A percentile compares a stretch with the other conserved stretches of the same genome.
Evolutionary conservation across 2,797 vertebrate genomes (phyloP).

Genomic region (Acanthornis magna): DNA sequence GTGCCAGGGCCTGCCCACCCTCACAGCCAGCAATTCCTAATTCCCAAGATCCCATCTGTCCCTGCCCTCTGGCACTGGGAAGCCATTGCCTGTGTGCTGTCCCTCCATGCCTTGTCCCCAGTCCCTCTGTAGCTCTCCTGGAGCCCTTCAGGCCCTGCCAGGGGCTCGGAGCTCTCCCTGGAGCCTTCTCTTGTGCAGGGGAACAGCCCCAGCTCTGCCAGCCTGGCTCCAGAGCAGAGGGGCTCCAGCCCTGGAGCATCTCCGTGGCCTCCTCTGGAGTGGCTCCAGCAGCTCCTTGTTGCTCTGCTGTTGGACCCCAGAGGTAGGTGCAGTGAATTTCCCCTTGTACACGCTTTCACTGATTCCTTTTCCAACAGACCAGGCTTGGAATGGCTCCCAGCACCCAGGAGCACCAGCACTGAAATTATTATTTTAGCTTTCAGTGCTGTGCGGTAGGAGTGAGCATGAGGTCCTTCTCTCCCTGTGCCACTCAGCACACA

Average conservation of each 20-base stretch:
- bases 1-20: background rate
- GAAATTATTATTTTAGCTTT: background rate
- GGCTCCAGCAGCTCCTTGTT: fast-evolving
- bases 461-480: fast-evolving
- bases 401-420: background rate
- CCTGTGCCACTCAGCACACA: background rate
- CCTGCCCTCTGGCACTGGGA: background rate
- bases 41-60: fast-evolving
- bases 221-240: background rate
- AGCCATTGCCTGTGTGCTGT: background rate
- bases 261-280: background rate
- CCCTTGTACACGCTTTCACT: background rate
- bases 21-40: fast-evolving
- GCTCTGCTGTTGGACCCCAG: fast-evolving
- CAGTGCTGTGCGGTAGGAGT: background rate
- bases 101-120: background rate
- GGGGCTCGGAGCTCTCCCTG: background rate
- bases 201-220: background rate
- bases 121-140: background rate
- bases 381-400: background rate
- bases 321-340: background rate
- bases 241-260: background rate
- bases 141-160: background rate
- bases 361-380: background rate
- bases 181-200: background rate